phyloP scores from a whole-genome alignment of 1,140 invertebrate species.

The Bombus pascuorum region DNA sequence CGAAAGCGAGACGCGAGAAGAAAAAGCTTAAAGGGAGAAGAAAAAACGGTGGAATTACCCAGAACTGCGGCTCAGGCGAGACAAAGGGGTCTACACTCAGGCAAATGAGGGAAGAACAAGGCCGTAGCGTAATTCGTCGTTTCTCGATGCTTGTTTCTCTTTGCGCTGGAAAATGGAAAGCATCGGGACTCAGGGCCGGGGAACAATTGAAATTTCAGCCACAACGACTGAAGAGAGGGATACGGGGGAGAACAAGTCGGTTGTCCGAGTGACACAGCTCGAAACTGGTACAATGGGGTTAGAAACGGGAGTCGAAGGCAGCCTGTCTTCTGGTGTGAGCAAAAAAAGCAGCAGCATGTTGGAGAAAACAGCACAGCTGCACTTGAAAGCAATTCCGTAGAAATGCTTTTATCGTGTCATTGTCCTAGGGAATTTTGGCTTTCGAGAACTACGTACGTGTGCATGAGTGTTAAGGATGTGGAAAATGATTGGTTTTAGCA shows the following conservation, averaged over 20 bases:
- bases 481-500: too few relatives aligned
- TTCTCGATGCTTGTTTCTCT: conserved; percentile 40
- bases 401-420: conserved; percentile 34
- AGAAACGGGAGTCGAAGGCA: conserved; percentile 11
- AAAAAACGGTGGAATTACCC: conserved; percentile 39
- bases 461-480: too few relatives aligned
- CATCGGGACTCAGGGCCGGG: conserved; percentile 8
- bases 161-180: conserved; percentile 27
- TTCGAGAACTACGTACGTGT: too few relatives aligned
- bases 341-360: background rate
- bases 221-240: background rate
- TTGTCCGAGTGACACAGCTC: conserved; percentile 41
- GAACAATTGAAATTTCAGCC: conserved; percentile 45
- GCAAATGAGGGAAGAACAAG: conserved; percentile 45
- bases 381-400: conserved; percentile 36
- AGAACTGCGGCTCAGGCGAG: background rate
- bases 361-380: conserved; percentile 31
- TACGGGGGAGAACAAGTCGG: background rate
- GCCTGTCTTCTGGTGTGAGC: background rate
- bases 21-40: background rate
- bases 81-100: conserved; percentile 39
- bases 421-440: background rate
- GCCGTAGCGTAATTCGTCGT: conserved; percentile 36
- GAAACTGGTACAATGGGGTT: conserved; percentile 40
- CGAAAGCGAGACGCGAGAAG: background rate